Base-by-base conservation (phyloP, 1,140 invertebrate species). In the Apis cerana region DNA sequence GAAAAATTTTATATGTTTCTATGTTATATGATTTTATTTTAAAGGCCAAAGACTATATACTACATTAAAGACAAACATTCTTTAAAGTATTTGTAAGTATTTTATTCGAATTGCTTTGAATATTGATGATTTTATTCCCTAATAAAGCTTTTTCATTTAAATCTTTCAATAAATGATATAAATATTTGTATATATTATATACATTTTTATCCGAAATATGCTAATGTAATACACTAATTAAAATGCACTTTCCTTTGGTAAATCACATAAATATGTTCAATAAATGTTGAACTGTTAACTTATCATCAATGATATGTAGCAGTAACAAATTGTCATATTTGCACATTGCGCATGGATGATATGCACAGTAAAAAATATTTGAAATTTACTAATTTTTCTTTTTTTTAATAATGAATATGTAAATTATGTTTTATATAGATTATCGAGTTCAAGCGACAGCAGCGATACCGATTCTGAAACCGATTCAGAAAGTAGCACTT, bases 21-120 rank as follows among this genome's bases (percentile, higher is more conserved):
- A 82, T 11, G 58, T 82, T 83, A 13, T 86, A 82, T 88, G 58
- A 87, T 87, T 88, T 85, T 87, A 17, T 87, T 78, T 87, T 88
- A 80, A 88, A 88, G 86, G 86, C 82, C 81, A 80, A 88, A 88
- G 68, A 88, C 70, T 88, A 86, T 86, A 74, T 89, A 84, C 75
- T 75, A 80, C 83, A 84, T 84, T 85, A 85, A 89, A 65, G 70
- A 85, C 72, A 86, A 86, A 86, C 72, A 82, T 71, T 77, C 83
- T 84, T 84, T 89, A 84, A 88, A 85, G 19, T 75, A 75, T 84
- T 84, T 89, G 87, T 89, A 84, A 89, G 88, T 89, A 85, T 82
- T 85, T 75, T 27, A 61, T 80, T 77, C 58, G 81, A 71, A 70
- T 67, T 62, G 75, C 75, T 68, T 70, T 54, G 15, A 68, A 43